Evolutionary conservation across 1,140 invertebrate genomes (phyloP).

Genomic region (Bombus picipes): DNA sequence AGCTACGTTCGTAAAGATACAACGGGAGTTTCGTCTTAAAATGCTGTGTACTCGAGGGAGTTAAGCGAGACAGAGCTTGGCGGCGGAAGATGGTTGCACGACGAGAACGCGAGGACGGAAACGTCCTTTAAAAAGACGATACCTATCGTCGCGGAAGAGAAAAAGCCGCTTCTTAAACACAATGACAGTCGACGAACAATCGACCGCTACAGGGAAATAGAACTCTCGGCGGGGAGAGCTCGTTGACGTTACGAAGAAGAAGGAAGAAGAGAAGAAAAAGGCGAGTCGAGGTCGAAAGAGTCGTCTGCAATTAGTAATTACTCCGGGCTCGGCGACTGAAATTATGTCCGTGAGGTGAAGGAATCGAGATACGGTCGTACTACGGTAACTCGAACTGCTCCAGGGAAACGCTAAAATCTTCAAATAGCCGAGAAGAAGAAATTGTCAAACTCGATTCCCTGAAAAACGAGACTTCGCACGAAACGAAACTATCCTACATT

Average conservation of each 20-base stretch:
- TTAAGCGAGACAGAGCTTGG: too few relatives aligned
- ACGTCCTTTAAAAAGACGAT: not conserved
- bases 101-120: not conserved
- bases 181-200: constrained; percentile 22
- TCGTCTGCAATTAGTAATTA: constrained; percentile 54
- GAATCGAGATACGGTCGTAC: constrained; percentile 14
- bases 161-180: not conserved
- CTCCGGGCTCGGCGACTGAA: constrained; percentile 9
- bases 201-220: not conserved
- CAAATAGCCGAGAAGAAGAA: too few relatives aligned
- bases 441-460: too few relatives aligned
- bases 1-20: too few relatives aligned
- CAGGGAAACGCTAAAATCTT: too few relatives aligned
- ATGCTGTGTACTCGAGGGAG: too few relatives aligned
- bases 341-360: constrained; percentile 31
- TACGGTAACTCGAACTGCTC: too few relatives aligned
- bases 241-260: not conserved
- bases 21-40: too few relatives aligned
- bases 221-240: too few relatives aligned
- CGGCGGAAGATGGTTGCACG: not conserved
- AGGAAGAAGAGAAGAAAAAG: not conserved
- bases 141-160: constrained; percentile 22
- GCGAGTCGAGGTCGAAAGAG: constrained; percentile 21
- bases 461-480: too few relatives aligned
- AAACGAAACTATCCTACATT: too few relatives aligned